Evolutionary conservation across 2,113 vertebrate genomes (phyloP), one percentile per base, ranked within the genome.

Genomic region (Maccullochella peelii): DNA sequence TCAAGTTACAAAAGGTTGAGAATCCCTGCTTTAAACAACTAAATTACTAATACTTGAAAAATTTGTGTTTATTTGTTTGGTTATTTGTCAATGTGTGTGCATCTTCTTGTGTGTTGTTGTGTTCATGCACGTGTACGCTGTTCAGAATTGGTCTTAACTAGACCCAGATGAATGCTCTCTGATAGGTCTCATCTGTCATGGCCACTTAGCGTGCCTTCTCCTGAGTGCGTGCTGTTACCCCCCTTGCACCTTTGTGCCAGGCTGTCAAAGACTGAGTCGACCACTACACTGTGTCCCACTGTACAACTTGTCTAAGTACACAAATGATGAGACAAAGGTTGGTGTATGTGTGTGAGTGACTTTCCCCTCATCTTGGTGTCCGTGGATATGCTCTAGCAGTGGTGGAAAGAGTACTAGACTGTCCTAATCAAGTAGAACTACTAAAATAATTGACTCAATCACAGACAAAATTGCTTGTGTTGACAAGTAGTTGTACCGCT

Each of bases 191-290:
- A 42, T 87, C 65, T 52, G 68, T 84, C 72, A 80, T 30, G n/a
- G 66, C 57, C 86, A 77, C 85, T 87, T 90, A 79, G 62, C 63
- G 75, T 80, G 73, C 68, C 66, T 84, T 21, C 44, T 65, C 57
- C 58, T 58, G 44, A 76, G 61, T 61, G 36, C 49, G 61, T 65
- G 67, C 69, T 40, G 40, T 66, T 55, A 36, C 54, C 38, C 74
- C 74, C 21, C 16, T 59, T 23, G 59, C 25, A 73, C 58, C 25
- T 73, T 33, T 38, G 36, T 71, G 74, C 61, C 65, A 59, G 63
- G 15, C 77, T 59, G 54, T 81, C 27, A 20, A 21, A 73, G 49
- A 75, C 63, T 55, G 73, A 87, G 73, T 11, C 79, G 83, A 73
- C 70, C 68, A 12, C 50, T 66, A 33, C 27, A 58, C 58, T 21